phyloP scores from a whole-genome alignment of 2,888 invertebrate genomes.

The Drepana falcataria region DNA sequence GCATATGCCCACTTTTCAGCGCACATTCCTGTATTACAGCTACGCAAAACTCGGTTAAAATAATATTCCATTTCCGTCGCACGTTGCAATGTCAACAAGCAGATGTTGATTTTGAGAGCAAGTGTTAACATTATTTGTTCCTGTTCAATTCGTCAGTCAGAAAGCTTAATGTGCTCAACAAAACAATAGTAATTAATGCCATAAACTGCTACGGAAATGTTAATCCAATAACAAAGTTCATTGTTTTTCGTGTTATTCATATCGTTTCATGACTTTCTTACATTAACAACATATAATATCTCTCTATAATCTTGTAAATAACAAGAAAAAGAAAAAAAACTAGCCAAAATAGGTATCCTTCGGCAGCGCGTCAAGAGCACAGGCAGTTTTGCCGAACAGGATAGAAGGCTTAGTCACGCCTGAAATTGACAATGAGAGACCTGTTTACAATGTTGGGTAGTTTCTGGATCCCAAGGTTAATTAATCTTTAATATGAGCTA shows the following conservation, averaged over 20 bases:
- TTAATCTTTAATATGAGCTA: too few species aligned
- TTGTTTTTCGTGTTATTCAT: too few species aligned
- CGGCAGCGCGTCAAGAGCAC: too few species aligned
- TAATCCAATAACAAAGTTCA: slow-evolving; percentile 25
- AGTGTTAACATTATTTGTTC: slow-evolving; percentile 46
- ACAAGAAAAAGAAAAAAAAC: too few species aligned
- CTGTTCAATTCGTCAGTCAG: slow-evolving; percentile 39
- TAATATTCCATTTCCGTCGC: slow-evolving; percentile 34
- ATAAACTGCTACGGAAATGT: slow-evolving; percentile 23
- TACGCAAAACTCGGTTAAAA: slow-evolving; percentile 26
- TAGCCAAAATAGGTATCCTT: too few species aligned
- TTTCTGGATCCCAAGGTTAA: too few species aligned
- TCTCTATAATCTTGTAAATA: too few species aligned
- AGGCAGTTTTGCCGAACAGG: too few species aligned
- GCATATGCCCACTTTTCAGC: slow-evolving; percentile 2
- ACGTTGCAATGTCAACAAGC: slow-evolving; percentile 35
- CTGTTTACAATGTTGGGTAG: too few species aligned
- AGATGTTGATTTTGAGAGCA: slow-evolving; percentile 44
- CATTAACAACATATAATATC: too few species aligned
- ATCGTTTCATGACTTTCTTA: background rate
- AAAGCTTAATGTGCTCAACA: slow-evolving; percentile 34
- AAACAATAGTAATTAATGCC: slow-evolving; percentile 39
- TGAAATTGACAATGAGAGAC: too few species aligned
- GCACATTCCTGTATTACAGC: slow-evolving; percentile 7
- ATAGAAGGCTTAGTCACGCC: too few species aligned